A percentile compares a stretch with the other conserved stretches of the same genome.
These are phyloP conservation scores for Mechanitis mazaeus DNA, from an alignment of 2,888 invertebrate species.

Conservation along the genomic window DNA sequence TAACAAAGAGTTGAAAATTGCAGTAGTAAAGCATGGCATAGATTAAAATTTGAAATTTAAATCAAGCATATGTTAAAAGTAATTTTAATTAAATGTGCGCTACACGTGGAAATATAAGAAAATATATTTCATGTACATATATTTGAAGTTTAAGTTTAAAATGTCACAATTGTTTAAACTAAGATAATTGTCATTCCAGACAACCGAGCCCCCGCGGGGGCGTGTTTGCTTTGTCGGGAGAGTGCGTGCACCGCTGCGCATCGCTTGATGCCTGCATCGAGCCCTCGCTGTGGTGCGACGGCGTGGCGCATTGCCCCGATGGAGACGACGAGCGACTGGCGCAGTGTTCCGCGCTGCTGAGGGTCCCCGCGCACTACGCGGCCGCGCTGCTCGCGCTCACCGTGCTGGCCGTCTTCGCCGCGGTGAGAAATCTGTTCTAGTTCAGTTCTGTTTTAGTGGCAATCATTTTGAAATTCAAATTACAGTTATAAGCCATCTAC, in stretches of 20 bases:
- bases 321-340: conserved; percentile 88
- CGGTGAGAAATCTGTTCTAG: conserved; percentile 53
- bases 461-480: no score
- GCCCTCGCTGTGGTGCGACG: conserved; percentile 88
- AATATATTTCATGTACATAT: no score
- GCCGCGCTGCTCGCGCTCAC: conserved; percentile 74
- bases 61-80: no score
- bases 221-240: conserved; percentile 79
- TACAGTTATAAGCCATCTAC: no score
- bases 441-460: no score
- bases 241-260: conserved; percentile 85
- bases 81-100: no score
- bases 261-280: conserved; percentile 89
- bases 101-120: no score
- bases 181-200: conserved; percentile 41
- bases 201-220: conserved; percentile 72
- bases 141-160: no score
- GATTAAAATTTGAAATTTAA: no score
- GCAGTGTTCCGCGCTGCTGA: conserved; percentile 86
- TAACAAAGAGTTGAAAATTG: no score
- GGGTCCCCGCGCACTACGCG: conserved; percentile 85
- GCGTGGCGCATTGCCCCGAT: conserved; percentile 85
- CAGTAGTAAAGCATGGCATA: no score
- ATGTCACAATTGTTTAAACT: no score
- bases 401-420: conserved; percentile 64